Base-by-base conservation (phyloP, 2,113 vertebrate species). In the Podiceps cristatus region DNA sequence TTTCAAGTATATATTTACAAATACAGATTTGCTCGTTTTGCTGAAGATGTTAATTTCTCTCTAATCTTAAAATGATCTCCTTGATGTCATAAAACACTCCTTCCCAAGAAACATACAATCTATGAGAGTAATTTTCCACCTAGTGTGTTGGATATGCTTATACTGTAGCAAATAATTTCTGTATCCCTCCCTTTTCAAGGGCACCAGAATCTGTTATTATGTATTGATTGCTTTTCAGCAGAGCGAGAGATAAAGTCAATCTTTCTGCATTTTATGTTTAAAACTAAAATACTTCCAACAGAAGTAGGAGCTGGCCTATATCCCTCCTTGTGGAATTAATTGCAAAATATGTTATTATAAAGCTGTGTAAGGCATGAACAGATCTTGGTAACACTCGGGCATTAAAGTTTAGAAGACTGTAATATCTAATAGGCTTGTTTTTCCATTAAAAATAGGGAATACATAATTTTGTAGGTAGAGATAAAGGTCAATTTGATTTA, bases 401-500 rank as follows among this genome's bases (percentile, higher is more conserved):
- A 31, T 55, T 56, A 50, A 35, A 22, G 18, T 72, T 76, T 40
- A 72, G 64, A 50, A 42, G 37, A 58, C 11, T 3, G 0, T 37
- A 45, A 14, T 83, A 92, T 29, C 45, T 56, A 88, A 69, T 8
- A 80, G 58, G 31, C 31, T 82, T 78, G 73, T 90, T 95, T 93
- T 87, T 59, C 82, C 50, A 90, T 59, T 86, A 73, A 93, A 93
- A 90, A 73, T 24, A 71, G 18, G 13, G 18, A 62, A 66, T 37
- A 42, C 40, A 13, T 72, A 23, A 83, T 83, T 93, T 88, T 76
- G 55, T 59, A 92, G 22, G 47, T 80, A 47, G 47, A 92, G 23
- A 80, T 69, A 73, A 95, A 88, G 85, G 86, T 88, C 63, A 74
- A 15, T 73, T 77, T 77, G 45, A 91, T 88, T 76, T 79, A 91